These are phyloP conservation scores for Hemichromis elongatus DNA, from an alignment of 2,113 vertebrate genomes.

Conservation along the genomic window DNA sequence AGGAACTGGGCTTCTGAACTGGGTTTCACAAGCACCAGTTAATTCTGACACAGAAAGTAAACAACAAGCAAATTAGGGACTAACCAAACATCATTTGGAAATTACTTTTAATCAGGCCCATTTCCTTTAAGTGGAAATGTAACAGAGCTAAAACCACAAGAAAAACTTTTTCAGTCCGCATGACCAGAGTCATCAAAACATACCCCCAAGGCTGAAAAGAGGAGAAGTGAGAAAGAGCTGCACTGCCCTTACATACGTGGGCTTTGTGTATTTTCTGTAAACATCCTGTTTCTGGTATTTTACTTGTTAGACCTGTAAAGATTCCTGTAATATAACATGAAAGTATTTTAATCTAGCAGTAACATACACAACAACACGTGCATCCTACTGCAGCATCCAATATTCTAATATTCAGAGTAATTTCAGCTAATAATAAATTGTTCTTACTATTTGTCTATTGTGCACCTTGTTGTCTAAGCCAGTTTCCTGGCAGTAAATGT, in stretches of 20 bases:
- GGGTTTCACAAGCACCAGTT: not conserved
- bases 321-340: not conserved
- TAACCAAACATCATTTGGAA: not conserved
- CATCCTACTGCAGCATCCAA: not conserved
- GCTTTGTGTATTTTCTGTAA: not conserved
- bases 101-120: not conserved
- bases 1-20: not conserved
- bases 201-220: not conserved
- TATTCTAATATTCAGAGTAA: not conserved
- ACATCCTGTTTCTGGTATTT: not conserved
- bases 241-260: not conserved
- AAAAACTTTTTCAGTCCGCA: not conserved
- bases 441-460: not conserved
- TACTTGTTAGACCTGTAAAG: not conserved
- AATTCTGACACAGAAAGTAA: not conserved
- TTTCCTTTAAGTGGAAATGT: not conserved
- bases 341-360: not conserved
- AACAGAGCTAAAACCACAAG: slow-evolving; percentile 7
- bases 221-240: not conserved
- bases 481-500: not conserved
- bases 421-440: not conserved
- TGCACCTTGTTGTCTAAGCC: not conserved
- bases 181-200: not conserved
- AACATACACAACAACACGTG: not conserved
- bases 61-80: not conserved